Evolutionary conservation across 1,140 invertebrate species (phyloP), one percentile per base, ranked within the genome.

Genomic region (Macrobrachium rosenbergii): DNA sequence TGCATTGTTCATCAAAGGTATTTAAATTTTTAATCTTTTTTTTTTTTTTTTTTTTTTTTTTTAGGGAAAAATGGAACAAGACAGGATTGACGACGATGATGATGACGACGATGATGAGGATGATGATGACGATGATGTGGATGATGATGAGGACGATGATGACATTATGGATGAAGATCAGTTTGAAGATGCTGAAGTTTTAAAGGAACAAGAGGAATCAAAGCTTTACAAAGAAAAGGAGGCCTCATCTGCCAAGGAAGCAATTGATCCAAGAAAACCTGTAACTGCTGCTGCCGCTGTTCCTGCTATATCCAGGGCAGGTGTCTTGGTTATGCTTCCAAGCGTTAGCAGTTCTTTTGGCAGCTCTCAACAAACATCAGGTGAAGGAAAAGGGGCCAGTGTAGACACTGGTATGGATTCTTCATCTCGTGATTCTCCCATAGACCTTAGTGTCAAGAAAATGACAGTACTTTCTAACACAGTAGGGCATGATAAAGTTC

Each of bases 101-200:
- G 89, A 90, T 60, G 89, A 90, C 2, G 91, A 91, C 5, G 90
- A 90, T 6, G 89, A 90, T 23, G 88, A 90, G 0, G 91, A 91
- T 11, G 90, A 91, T 19, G 90, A 88, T 14, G 90, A 90, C 10
- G 91, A 90, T 82, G 91, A 91, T 21, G 94, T 94, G 7, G 93
- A 95, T 21, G 94, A 93, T 0, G 94, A 95, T 59, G 93, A 89
- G 8, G 87, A 90, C 21, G 89, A 90, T 23, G 80, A 87, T 14
- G 79, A 92, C 2, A 94, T 94, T 52, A 92, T 92, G 12, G 94
- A 93, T 0, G 93, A 94, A n/a, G 93, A 93, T 59, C 78, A 81
- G 58, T 81, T 82, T 81, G 93, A 93, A 7, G 93, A 94, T 59
- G 94, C 94, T 69, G 94, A 95, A 58, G 94, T 52, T 17, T 37